Evolutionary conservation across 2,113 vertebrate genomes (phyloP).

Genomic region (Smithornis capensis): DNA sequence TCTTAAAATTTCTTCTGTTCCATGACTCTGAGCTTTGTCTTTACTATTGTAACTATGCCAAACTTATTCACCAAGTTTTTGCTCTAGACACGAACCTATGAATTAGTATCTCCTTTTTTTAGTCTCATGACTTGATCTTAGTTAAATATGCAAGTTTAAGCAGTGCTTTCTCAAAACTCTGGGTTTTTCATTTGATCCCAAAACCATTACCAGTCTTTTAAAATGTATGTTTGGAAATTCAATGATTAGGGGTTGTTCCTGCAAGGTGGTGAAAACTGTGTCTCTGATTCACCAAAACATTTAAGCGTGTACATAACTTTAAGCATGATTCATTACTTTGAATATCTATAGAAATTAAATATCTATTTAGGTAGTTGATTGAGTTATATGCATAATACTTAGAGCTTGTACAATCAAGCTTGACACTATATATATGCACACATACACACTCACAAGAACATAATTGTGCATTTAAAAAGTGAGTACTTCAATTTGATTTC

Average conservation of each 20-base stretch:
- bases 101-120: not conserved
- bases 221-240: not conserved
- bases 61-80: not conserved
- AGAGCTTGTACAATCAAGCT: not conserved
- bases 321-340: not conserved
- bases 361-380: not conserved
- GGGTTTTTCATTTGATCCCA: not conserved
- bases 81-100: not conserved
- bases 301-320: not conserved
- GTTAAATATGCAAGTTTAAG: not conserved
- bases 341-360: not conserved
- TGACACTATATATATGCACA: not conserved
- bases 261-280: not conserved
- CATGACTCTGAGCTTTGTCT: not conserved
- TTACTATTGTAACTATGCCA: not conserved
- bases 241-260: not conserved
- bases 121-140: not conserved
- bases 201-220: not conserved
- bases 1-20: not conserved
- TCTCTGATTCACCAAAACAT: not conserved
- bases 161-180: not conserved
- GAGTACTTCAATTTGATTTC: not conserved
- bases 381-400: not conserved
- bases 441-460: accelerated
- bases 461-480: not conserved